These are phyloP conservation scores for Chondrilla cf. caribensis DNA, from an alignment of 37 sponge, comb jelly and placozoan genomes.

Conservation along the genomic window DNA sequence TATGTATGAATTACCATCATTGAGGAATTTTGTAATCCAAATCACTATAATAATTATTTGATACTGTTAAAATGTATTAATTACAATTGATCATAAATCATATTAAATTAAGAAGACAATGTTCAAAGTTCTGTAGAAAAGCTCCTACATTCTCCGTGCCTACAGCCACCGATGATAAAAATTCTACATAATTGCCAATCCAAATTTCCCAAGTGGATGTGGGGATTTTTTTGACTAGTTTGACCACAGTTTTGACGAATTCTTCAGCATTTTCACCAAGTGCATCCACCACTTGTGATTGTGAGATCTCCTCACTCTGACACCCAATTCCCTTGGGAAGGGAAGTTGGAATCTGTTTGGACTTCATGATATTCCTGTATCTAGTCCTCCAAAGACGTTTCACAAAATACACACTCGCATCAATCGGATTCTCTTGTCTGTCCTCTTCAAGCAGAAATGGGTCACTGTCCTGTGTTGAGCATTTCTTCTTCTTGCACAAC, in stretches of 20 bases:
- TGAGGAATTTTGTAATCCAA: no score
- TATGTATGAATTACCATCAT: no score
- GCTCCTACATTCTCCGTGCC: slow-evolving; percentile 55
- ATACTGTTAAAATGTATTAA: no score
- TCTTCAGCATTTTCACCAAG: not conserved
- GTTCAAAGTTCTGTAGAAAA: slow-evolving; percentile 57
- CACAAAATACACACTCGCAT: slow-evolving; percentile 35
- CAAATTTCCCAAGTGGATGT: slow-evolving; percentile 75
- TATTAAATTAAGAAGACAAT: slow-evolving; percentile 46
- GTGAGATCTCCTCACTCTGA: not conserved
- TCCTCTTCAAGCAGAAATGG: not conserved
- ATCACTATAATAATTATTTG: no score
- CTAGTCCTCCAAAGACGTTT: slow-evolving; percentile 51
- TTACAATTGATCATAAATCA: no score
- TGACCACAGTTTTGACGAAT: slow-evolving; percentile 23
- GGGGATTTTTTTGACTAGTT: slow-evolving; percentile 41
- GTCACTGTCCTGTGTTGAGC: slow-evolving; percentile 9
- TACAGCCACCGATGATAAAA: slow-evolving; percentile 47
- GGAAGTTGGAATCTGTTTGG: not conserved
- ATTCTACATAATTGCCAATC: slow-evolving; percentile 83
- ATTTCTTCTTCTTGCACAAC: slow-evolving; percentile 37
- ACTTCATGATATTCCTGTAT: slow-evolving; percentile 49
- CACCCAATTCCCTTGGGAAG: slow-evolving; percentile 4
- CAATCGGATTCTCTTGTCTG: not conserved
- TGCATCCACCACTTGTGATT: not conserved